Conservation (phyloP, 1,140 invertebrate species). For the Nasonia giraulti region DNA sequence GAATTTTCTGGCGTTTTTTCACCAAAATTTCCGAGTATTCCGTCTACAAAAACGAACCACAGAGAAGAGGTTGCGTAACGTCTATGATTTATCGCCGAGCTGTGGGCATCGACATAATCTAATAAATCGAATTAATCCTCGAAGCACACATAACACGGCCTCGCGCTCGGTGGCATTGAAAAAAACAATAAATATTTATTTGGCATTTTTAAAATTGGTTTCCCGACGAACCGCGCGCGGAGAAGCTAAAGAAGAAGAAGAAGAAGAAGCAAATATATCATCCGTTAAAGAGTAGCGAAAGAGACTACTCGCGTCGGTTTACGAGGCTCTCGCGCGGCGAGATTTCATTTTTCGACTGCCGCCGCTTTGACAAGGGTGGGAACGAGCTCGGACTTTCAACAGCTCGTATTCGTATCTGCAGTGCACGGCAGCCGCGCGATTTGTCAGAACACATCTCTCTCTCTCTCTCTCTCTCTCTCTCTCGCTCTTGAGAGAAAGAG, state of each 20-base stretch:
- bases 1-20: no score
- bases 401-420: conserved; percentile 24
- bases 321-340: conserved; percentile 21
- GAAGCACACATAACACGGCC: neutral
- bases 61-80: neutral
- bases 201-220: conserved; percentile 50
- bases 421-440: conserved; percentile 37
- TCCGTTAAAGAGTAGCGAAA: conserved; percentile 44
- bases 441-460: conserved; percentile 37
- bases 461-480: no score
- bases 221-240: neutral
- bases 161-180: neutral
- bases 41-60: no score
- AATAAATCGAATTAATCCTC: conserved; percentile 41
- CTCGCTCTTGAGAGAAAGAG: neutral
- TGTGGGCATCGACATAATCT: conserved; percentile 10
- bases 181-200: conserved; percentile 49
- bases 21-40: no score
- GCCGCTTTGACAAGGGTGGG: conserved; percentile 42
- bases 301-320: conserved; percentile 27
- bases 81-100: neutral
- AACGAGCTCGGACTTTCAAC: conserved; percentile 36
- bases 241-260: neutral
- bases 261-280: conserved; percentile 45
- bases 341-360: conserved; percentile 48